These are phyloP conservation scores for Gymnodraco acuticeps DNA, from an alignment of 2,797 vertebrate genomes.

Conservation along the genomic window DNA sequence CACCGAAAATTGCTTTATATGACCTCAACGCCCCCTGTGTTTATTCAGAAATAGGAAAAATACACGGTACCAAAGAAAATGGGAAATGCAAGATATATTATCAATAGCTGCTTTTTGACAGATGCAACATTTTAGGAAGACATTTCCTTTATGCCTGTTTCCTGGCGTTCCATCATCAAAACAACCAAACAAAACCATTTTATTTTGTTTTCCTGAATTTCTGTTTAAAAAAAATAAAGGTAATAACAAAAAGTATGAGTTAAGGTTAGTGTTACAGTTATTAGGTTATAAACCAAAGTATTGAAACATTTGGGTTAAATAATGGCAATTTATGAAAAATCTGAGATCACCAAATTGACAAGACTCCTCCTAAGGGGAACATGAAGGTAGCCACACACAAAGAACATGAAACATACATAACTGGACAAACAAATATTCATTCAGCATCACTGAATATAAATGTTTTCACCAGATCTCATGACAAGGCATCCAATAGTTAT, in stretches of 20 bases:
- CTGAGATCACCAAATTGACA: background rate
- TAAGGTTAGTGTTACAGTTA: too few species aligned
- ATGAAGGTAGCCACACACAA: background rate
- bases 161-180: too few species aligned
- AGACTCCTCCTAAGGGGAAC: background rate
- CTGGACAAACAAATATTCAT: background rate
- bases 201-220: too few species aligned
- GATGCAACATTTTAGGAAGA: background rate
- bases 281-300: too few species aligned
- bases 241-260: too few species aligned
- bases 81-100: background rate
- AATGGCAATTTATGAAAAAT: background rate
- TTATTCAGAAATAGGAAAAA: slow-evolving; percentile 6
- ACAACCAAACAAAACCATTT: too few species aligned
- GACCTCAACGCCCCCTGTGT: background rate
- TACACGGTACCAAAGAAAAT: slow-evolving; percentile 6
- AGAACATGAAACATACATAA: background rate
- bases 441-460: background rate
- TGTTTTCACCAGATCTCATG: background rate
- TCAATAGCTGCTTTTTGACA: slow-evolving; percentile 6
- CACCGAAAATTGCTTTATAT: slow-evolving; percentile 2
- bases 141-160: background rate
- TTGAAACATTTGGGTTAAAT: too few species aligned
- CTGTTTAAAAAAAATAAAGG: too few species aligned
- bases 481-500: background rate